phyloP scores from a whole-genome alignment of 2,113 vertebrate genomes.

The Xiphophorus couchianus region DNA sequence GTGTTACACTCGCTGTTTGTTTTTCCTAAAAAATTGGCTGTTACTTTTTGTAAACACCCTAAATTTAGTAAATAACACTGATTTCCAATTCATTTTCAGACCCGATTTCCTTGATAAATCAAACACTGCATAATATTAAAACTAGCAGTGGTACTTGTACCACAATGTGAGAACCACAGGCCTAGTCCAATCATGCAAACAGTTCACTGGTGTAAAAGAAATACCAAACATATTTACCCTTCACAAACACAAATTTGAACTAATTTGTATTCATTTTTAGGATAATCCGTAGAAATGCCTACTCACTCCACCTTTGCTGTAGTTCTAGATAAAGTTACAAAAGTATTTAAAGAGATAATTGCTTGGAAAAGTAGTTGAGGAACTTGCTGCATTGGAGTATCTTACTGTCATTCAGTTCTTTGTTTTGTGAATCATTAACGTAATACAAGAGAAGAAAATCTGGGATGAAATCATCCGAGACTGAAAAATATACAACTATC shows the following conservation, averaged over 20 bases:
- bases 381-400: neutral
- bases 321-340: constrained; percentile 7
- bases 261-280: constrained; percentile 30
- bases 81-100: neutral
- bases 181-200: neutral
- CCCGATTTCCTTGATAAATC: neutral
- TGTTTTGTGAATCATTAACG: neutral
- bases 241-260: constrained; percentile 15
- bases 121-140: neutral
- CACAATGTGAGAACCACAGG: neutral
- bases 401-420: neutral
- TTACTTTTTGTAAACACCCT: too few relatives aligned
- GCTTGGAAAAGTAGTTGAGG: neutral
- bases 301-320: constrained; percentile 2
- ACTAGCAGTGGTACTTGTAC: neutral
- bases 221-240: neutral
- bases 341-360: neutral
- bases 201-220: neutral
- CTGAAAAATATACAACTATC: neutral
- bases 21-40: too few relatives aligned
- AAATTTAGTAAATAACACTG: neutral
- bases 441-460: neutral
- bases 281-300: neutral
- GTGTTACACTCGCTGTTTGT: too few relatives aligned
- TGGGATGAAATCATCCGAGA: neutral